Evolutionary conservation across 2,888 invertebrate species (phyloP).

Genomic region (Magallana nippona): DNA sequence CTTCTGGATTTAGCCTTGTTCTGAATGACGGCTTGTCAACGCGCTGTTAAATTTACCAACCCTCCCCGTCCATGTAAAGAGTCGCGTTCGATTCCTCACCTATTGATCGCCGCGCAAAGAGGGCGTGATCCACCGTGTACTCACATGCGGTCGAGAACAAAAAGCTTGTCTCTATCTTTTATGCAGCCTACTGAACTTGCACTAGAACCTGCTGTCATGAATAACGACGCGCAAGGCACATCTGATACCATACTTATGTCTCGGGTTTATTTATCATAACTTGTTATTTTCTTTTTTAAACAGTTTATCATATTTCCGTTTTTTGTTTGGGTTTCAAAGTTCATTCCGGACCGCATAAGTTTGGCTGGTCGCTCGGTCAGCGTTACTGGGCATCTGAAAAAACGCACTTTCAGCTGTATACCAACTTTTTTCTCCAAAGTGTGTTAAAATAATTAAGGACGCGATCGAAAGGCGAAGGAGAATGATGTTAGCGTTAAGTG

Average conservation of each 20-base stretch:
- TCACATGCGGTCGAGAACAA: background rate
- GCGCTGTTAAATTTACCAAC: background rate
- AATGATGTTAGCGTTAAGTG: too few species aligned
- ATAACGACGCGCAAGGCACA: background rate
- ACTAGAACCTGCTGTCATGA: background rate
- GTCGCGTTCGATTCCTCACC: constrained; percentile 7
- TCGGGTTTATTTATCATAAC: background rate
- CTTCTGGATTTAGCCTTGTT: too few species aligned
- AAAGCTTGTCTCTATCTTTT: too few species aligned
- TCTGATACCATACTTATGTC: background rate
- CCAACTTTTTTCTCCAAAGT: too few species aligned
- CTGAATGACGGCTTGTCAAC: background rate
- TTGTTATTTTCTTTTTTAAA: background rate
- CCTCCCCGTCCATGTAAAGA: constrained; percentile 8
- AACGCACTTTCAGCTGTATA: background rate
- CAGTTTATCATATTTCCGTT: background rate
- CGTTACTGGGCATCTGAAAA: background rate
- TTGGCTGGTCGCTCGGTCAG: background rate
- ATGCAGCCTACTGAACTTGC: background rate
- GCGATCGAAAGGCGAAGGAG: too few species aligned
- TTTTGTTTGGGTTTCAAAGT: background rate
- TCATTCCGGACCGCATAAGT: background rate
- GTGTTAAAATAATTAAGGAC: too few species aligned
- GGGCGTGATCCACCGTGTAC: background rate
- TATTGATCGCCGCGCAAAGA: background rate